Conservation (phyloP, 2,888 invertebrate species). For the Sclerodermus sp. region DNA sequence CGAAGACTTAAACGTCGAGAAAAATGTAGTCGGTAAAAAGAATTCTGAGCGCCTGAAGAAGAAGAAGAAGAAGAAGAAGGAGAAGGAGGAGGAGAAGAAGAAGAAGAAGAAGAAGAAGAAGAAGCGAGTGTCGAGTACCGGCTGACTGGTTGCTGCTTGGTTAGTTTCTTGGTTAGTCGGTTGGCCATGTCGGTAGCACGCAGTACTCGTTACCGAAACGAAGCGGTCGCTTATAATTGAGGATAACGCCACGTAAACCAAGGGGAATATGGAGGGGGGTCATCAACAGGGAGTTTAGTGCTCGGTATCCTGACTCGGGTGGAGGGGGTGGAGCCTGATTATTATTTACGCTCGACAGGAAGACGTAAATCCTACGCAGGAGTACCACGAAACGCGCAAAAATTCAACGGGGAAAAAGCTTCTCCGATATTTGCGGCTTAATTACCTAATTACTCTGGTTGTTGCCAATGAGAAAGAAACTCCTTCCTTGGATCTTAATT, state of each 20-base stretch:
- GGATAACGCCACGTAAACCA: constrained; percentile 18
- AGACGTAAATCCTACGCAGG: constrained; percentile 33
- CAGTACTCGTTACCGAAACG: constrained; percentile 33
- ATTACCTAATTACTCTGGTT: too few relatives aligned
- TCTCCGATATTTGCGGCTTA: too few relatives aligned
- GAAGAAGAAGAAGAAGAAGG: constrained; percentile 9
- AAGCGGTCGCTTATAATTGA: constrained; percentile 25
- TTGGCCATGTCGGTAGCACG: constrained; percentile 14
- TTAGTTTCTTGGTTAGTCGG: too few relatives aligned
- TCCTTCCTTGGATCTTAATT: too few relatives aligned
- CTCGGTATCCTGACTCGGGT: constrained; percentile 3
- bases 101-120: background rate
- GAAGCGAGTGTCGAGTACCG: background rate
- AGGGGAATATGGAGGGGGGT: constrained; percentile 3
- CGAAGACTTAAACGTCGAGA: background rate
- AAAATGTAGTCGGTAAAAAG: background rate
- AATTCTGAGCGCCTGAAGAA: too few relatives aligned
- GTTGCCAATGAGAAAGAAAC: too few relatives aligned
- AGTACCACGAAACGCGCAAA: constrained; percentile 14
- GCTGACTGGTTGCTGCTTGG: too few relatives aligned
- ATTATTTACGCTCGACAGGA: constrained; percentile 39
- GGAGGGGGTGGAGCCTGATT: constrained; percentile 23
- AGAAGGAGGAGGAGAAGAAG: constrained; percentile 9
- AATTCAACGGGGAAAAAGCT: too few relatives aligned
- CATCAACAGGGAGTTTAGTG: background rate